Percentiles rank a stretch among this genome's conserved stretches.
These are phyloP conservation scores for Eledona agricola DNA, from an alignment of 2,888 invertebrate species.

Conservation along the genomic window DNA sequence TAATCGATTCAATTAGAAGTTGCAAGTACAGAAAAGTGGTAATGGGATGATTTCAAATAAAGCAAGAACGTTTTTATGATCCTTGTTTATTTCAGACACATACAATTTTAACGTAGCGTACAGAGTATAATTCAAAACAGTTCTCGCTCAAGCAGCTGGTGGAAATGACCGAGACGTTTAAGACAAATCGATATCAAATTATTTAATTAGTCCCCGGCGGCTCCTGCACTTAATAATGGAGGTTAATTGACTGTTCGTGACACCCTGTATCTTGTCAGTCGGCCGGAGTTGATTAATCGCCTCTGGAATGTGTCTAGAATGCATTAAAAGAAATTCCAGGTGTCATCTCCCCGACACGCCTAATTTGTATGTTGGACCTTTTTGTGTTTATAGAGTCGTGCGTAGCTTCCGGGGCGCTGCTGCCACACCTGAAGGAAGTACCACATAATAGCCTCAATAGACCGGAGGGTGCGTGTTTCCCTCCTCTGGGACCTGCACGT, in stretches of 20 bases:
- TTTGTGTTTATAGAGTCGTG: slow-evolving; percentile 10
- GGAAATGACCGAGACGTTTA: too few relatives aligned
- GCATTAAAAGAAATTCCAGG: slow-evolving; percentile 28
- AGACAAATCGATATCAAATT: too few relatives aligned
- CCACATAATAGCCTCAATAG: slow-evolving; percentile 15
- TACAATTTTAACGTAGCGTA: too few relatives aligned
- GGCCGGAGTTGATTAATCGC: slow-evolving; percentile 22
- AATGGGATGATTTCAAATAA: too few relatives aligned
- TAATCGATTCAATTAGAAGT: too few relatives aligned
- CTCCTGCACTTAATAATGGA: too few relatives aligned
- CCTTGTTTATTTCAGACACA: too few relatives aligned
- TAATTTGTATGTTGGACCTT: slow-evolving; percentile 21
- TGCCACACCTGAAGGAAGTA: slow-evolving; percentile 23
- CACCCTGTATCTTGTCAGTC: slow-evolving; percentile 24
- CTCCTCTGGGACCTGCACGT: slow-evolving; percentile 15
- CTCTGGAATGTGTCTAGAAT: slow-evolving; percentile 18
- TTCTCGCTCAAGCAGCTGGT: too few relatives aligned
- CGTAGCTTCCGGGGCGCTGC: slow-evolving; percentile 13
- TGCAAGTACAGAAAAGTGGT: too few relatives aligned
- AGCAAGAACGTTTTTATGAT: too few relatives aligned
- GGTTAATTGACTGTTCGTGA: slow-evolving; percentile 25
- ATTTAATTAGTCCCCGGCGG: too few relatives aligned
- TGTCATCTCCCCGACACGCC: slow-evolving; percentile 24
- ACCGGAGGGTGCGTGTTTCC: not conserved
- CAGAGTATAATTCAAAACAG: too few relatives aligned